Percentiles rank a stretch among this genome's conserved stretches.
Evolutionary conservation across 2,113 vertebrate genomes (phyloP).

Genomic region (Brachionichthys hirsutus): DNA sequence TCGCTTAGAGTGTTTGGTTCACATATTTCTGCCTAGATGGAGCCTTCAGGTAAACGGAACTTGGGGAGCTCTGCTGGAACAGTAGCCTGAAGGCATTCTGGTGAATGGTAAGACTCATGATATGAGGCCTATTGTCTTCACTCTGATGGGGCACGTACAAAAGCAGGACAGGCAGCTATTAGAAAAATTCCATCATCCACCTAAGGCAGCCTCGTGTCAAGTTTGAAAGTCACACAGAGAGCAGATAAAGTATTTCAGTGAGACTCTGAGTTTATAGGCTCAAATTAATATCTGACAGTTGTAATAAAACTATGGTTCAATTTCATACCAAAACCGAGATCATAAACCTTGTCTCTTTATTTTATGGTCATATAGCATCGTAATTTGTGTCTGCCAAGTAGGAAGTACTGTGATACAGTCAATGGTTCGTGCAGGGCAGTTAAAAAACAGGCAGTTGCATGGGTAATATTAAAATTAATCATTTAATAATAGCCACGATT

Average conservation of each 20-base stretch:
- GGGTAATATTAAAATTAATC: too few relatives aligned
- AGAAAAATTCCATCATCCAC: conserved; percentile 34
- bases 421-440: neutral
- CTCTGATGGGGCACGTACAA: conserved; percentile 19
- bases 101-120: conserved; percentile 19
- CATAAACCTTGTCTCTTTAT: neutral
- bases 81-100: conserved; percentile 24
- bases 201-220: conserved; percentile 19
- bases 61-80: conserved; percentile 11
- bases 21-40: neutral
- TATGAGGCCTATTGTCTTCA: conserved; percentile 24
- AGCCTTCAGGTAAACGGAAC: neutral
- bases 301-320: conserved; percentile 35
- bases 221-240: conserved; percentile 63
- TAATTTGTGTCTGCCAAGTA: neutral
- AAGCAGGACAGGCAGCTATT: conserved; percentile 32
- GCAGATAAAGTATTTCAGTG: conserved; percentile 11
- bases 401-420: neutral
- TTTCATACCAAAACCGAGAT: neutral
- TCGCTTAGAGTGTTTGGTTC: conserved; percentile 2
- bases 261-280: conserved; percentile 27
- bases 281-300: conserved; percentile 28
- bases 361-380: neutral
- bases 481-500: too few relatives aligned
- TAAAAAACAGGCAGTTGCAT: too few relatives aligned